Conservation (phyloP, 1,140 invertebrate genomes). For the Penaeus chinensis region DNA sequence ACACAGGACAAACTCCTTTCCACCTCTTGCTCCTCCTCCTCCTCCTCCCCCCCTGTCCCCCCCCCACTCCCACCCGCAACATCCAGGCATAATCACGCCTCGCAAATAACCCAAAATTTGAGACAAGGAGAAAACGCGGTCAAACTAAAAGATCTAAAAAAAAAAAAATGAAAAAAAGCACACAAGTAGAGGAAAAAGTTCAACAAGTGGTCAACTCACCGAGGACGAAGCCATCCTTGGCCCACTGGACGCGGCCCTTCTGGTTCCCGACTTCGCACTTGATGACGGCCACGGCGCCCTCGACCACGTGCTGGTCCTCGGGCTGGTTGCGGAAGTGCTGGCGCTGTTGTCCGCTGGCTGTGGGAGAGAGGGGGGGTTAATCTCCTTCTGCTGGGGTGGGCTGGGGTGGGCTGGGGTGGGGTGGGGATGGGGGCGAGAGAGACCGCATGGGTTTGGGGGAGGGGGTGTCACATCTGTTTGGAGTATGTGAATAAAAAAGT, state of each 20-base stretch:
- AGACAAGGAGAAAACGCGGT: not conserved
- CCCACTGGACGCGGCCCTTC: slow-evolving; percentile 46
- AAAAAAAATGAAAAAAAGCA: not conserved
- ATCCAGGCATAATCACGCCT: too few relatives aligned
- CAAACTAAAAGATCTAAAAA: not conserved
- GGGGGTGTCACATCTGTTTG: too few relatives aligned
- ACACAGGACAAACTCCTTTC: too few relatives aligned
- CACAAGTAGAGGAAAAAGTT: not conserved
- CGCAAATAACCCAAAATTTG: too few relatives aligned
- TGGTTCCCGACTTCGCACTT: slow-evolving; percentile 48
- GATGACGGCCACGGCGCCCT: slow-evolving; percentile 41
- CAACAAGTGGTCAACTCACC: slow-evolving; percentile 27
- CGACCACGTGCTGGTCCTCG: slow-evolving; percentile 38
- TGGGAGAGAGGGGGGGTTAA: not conserved
- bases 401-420: too few relatives aligned
- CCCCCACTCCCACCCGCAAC: too few relatives aligned
- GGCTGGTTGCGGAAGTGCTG: slow-evolving; percentile 46
- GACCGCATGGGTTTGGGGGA: too few relatives aligned
- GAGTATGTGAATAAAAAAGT: too few relatives aligned
- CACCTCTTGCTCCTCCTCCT: too few relatives aligned
- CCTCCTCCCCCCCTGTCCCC: too few relatives aligned
- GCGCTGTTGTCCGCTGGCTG: slow-evolving; percentile 41
- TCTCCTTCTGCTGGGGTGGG: too few relatives aligned
- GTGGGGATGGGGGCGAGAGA: too few relatives aligned
- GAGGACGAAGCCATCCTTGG: slow-evolving; percentile 52